Conservation (phyloP, 2,797 vertebrate genomes). For the Pygocentrus nattereri region DNA sequence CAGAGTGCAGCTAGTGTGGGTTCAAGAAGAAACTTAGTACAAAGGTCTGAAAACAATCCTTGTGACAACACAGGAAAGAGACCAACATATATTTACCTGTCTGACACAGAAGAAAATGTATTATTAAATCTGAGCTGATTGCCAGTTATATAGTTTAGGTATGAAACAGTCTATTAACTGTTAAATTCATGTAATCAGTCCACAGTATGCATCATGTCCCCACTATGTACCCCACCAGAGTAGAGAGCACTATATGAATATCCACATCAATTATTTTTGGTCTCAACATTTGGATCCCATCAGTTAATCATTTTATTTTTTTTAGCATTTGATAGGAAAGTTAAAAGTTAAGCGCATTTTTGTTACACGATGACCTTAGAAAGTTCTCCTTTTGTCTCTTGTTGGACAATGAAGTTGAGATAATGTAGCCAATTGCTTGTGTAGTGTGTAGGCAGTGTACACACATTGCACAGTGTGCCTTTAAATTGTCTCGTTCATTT, state of each 20-base stretch:
- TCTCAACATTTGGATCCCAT: background rate
- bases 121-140: constrained; percentile 6
- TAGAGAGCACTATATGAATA: background rate
- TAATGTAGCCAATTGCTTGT: background rate
- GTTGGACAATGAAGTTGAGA: no score
- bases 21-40: background rate
- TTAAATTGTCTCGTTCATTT: no score
- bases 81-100: background rate
- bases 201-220: background rate
- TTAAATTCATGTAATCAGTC: background rate
- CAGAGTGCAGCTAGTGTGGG: background rate
- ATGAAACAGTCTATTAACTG: background rate
- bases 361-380: background rate
- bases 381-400: background rate
- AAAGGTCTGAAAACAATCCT: background rate
- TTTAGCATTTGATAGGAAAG: background rate
- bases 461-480: background rate
- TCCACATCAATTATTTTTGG: background rate
- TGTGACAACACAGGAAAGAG: background rate
- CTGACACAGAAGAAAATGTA: background rate
- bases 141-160: background rate
- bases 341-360: background rate
- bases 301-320: background rate
- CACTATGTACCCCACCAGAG: background rate
- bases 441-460: background rate